A percentile compares a stretch with the other conserved stretches of the same genome.
phyloP scores from a whole-genome alignment of 2,113 vertebrate genomes.

The Setophaga kirtlandii region DNA sequence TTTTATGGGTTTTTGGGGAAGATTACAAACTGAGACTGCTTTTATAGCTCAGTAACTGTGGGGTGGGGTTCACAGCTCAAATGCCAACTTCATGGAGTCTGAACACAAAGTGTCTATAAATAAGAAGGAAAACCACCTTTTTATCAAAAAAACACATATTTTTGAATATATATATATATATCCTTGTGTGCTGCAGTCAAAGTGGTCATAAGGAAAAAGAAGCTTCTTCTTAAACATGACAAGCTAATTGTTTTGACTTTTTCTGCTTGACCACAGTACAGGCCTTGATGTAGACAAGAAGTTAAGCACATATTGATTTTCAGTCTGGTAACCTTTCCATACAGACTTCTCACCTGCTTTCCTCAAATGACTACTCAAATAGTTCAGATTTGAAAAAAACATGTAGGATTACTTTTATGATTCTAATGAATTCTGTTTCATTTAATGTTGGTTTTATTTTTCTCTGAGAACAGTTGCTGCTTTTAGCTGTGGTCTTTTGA shows the following conservation, averaged over 20 bases:
- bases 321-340: background rate
- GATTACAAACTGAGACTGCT: background rate
- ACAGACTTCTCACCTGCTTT: background rate
- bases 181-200: background rate
- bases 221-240: background rate
- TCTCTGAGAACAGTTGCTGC: background rate
- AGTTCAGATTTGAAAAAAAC: background rate
- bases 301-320: background rate
- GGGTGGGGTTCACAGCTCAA: background rate
- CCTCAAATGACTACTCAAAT: background rate
- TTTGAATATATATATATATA: background rate
- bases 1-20: background rate
- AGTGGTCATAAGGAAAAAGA: background rate
- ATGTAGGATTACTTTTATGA: background rate
- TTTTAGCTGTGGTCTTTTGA: background rate
- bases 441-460: background rate
- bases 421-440: background rate
- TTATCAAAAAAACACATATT: background rate
- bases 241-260: background rate
- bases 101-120: background rate
- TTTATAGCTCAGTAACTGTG: background rate
- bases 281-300: background rate
- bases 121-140: rapidly evolving
- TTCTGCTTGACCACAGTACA: background rate
- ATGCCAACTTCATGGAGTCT: background rate